Conservation (phyloP, 2,888 invertebrate species). For the Drosophila anomalipes region DNA sequence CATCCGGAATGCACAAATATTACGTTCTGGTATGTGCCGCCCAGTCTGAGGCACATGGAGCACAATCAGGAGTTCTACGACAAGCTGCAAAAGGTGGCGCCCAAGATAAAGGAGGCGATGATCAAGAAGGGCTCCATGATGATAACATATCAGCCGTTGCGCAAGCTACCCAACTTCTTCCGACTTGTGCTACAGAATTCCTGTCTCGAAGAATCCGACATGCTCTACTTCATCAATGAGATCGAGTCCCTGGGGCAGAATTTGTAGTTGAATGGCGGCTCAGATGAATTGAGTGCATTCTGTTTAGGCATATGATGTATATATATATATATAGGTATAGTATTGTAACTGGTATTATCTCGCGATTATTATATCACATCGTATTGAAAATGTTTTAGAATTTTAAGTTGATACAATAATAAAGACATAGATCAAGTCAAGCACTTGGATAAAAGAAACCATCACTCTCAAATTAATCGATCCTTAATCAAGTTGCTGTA, state of each 20-base stretch:
- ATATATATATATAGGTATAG: constrained; percentile 35
- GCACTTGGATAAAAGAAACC: constrained; percentile 20
- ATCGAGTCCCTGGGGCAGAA: constrained; percentile 93
- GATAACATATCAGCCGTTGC: constrained; percentile 97
- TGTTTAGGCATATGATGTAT: constrained; percentile 58
- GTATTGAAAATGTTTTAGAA: constrained; percentile 28
- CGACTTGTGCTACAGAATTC: constrained; percentile 97
- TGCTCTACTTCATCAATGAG: constrained; percentile 94
- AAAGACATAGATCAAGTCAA: constrained; percentile 34
- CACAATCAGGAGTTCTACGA: constrained; percentile 87
- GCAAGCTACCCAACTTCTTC: constrained; percentile 96
- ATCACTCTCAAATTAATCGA: background rate
- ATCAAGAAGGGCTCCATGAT: constrained; percentile 97
- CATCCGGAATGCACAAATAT: constrained; percentile 97
- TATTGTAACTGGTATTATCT: constrained; percentile 50
- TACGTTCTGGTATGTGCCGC: constrained; percentile 98
- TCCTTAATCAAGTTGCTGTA: background rate
- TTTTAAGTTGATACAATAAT: constrained; percentile 44
- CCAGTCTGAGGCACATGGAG: constrained; percentile 87
- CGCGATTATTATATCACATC: constrained; percentile 26
- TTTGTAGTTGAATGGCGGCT: constrained; percentile 84
- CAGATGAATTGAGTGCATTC: constrained; percentile 51
- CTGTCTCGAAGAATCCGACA: constrained; percentile 92
- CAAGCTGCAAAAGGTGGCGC: constrained; percentile 92
- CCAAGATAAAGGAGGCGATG: constrained; percentile 97